Evolutionary conservation across 2,797 vertebrate species (phyloP).

Genomic region (Galago senegalensis): DNA sequence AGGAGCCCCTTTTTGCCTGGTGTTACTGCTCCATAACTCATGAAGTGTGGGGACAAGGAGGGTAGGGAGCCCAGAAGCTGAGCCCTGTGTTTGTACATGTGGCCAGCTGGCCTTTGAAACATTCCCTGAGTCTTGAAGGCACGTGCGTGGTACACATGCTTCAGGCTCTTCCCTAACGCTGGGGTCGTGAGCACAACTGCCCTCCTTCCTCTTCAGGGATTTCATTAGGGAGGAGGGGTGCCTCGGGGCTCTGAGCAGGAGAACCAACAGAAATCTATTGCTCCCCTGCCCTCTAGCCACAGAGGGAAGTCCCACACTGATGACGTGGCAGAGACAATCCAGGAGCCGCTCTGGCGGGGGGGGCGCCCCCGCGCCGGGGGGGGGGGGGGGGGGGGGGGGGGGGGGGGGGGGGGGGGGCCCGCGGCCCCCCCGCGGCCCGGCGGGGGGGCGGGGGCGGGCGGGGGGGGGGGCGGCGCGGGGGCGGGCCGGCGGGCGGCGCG

Average conservation of each 20-base stretch:
- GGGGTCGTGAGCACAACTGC: background rate
- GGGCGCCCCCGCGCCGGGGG: too few species aligned
- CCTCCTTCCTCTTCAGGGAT: background rate
- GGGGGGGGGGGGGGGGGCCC: too few species aligned
- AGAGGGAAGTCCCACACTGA: background rate
- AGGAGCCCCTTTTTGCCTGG: background rate
- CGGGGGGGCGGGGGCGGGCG: too few species aligned
- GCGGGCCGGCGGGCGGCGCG: too few species aligned
- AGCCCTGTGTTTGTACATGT: background rate
- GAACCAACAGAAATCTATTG: background rate
- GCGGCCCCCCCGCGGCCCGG: too few species aligned
- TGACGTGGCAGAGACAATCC: accelerated
- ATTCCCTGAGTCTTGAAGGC: background rate
- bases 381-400: too few species aligned
- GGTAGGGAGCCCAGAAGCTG: background rate
- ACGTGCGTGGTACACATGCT: background rate
- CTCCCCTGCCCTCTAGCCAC: background rate
- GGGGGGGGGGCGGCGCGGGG: too few species aligned
- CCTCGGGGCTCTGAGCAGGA: too few species aligned
- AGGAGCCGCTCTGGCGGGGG: background rate
- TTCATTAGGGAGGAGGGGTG: background rate
- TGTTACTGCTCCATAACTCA: background rate
- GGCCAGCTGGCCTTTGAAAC: background rate
- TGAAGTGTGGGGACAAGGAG: background rate
- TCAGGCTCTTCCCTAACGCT: background rate